Evolutionary conservation across 23 tunicate species (phyloP), one percentile per base, ranked within the genome.

Genomic region (Oikopleura dioica): DNA sequence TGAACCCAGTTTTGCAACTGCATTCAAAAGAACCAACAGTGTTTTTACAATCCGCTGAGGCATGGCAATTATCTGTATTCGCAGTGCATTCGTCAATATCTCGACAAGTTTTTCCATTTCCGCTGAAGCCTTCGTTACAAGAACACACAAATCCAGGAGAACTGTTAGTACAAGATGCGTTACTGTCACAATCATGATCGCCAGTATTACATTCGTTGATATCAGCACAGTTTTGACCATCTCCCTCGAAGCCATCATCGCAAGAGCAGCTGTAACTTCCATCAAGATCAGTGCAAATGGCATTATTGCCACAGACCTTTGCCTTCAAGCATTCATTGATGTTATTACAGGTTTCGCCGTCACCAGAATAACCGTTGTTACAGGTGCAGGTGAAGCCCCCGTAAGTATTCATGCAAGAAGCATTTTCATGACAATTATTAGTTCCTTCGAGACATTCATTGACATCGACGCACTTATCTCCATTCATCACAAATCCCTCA

Each of bases 321-420:
- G 83, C 55, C 0, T 36, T 72, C 9, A 92, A 83, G 63, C 99
- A 94, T 38, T 86, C 95, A 38, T 94, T 87, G 68, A 78, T 77
- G 28, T 76, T 58, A 24, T 35, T 24, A 28, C 72, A 63, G 72
- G 4, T 63, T 16, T 21, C n/a, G n/a, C 38, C 38, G 55, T 68
- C 78, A 24, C 51, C 81, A 37, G n/a, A 32, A 37, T 37, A 68
- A 31, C 44, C 35, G 28, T 16, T 31, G 1, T 34, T 2, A 30
- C 37, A 78, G 36, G 1, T 21, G 26, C 72, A 77, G 21, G 55
- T 5, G 33, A 9, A 77, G 32, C 50, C 0, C 9, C 50, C 50
- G 26, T 24, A n/a, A 9, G 78, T 36, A 28, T 63, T 63, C 26
- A 29, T 12, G 30, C 72, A 63, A 63, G 31, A 12, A 29, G 72